Evolutionary conservation across 1,140 invertebrate species (phyloP), one percentile per base, ranked within the genome.

Genomic region (Sminthurides bifidus): DNA sequence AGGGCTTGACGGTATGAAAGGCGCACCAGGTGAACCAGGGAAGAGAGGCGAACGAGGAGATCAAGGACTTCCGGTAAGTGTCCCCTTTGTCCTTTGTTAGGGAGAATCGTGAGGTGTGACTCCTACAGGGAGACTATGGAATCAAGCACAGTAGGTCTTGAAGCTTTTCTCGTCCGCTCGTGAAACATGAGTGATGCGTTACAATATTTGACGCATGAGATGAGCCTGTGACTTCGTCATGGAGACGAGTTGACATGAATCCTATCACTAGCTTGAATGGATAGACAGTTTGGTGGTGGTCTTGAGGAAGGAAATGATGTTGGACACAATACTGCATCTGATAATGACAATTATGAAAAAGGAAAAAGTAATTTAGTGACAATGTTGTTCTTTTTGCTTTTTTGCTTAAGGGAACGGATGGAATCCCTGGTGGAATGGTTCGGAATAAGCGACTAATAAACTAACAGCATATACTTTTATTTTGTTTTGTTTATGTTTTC

Each of bases 361-460:
- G 43, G 55, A n/a, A 41, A 31, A n/a, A n/a, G n/a, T n/a, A n/a
- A n/a, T n/a, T n/a, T n/a, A n/a, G n/a, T n/a, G n/a, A n/a, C n/a
- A n/a, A n/a, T n/a, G n/a, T 49, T 46, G 31, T 56, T 27, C 23
- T 24, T 33, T 33, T 29, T 12, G 35, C 17, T 45, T 1, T 51
- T 40, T 48, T 56, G 17, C 80, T 78, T 68, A 78, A 91, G 87
- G 87, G 87, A 64, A 91, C 87, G 55, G 88, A 92, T 71, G 87
- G 88, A 67, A 91, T 92, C 69, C 87, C 87, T 67, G 87, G 87
- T 66, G 78, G 81, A 75, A 84, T 89, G 84, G 87, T 90, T 79
- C 61, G 55, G 56, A 51, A 54, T 17, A 15, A 41, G 19, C 37
- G 17, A 40, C 38, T 37, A 30, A 58, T 31, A 51, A 31, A 53